Base-by-base conservation (phyloP, 2,113 vertebrate species). In the Bolborhynchus lineola region DNA sequence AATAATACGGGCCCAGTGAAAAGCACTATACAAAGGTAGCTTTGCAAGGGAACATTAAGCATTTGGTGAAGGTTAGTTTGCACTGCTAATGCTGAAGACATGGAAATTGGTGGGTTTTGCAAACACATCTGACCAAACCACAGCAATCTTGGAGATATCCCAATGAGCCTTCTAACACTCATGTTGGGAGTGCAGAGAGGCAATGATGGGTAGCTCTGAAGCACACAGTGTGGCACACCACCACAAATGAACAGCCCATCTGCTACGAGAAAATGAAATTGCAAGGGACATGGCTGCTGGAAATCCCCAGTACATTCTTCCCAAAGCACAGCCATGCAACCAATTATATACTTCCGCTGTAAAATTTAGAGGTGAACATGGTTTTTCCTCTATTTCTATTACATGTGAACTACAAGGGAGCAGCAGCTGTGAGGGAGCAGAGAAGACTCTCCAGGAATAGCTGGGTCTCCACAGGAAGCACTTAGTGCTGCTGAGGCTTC, bases 381-480 rank as follows among this genome's bases (percentile, higher is more conserved):
- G 11, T 71, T 50, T 86, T 91, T 85, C 39, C 41, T 89, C 53
- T 28, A 31, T 44, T 57, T 91, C 70, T 72, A 4, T 82, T 50
- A 75, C 26, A 87, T 57, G 55, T 26, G 35, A 86, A 55, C 64
- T 64, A 24, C 39, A 79, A 76, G 46, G 62, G 52, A 78, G 59
- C 15, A 1, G 92, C 71, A 86, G 55, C 90, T 79, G 19, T 10
- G 49, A 74, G 63, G 44, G 67, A 91, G 52, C 24, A 0, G 64
- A 81, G 46, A 39, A 81, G 35, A 10, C 44, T 63, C 90, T 46
- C 65, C 69, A 92, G 77, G 83, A 95, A 47, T 67, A 76, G 75
- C 64, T 77, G 47, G n/a, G 39, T 59, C 92, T 88, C 88, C 59
- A 70, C 79, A 88, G 92, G 95, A 96, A 90, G 71, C 55, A 68